Evolutionary conservation across 2,888 invertebrate genomes (phyloP), one percentile per base, ranked within the genome.

Genomic region (Torymus texanus): DNA sequence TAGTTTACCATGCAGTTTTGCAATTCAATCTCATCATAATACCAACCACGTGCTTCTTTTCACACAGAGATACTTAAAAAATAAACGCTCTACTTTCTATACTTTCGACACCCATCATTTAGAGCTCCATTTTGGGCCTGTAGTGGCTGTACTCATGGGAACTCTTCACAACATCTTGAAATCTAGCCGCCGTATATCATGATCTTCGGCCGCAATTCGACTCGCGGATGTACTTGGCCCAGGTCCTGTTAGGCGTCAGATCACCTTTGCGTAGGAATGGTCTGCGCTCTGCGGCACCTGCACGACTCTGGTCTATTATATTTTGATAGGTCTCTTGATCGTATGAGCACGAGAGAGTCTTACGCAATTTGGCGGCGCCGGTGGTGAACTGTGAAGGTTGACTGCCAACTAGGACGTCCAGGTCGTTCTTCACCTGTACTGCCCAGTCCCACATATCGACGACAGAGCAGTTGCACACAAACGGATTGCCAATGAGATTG

Each of bases 361-460:
- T 94, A 87, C 94, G 93, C 83, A 93, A 92, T 86, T 94, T 94
- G 62, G 92, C 92, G 24, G 93, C 93, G 79, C 94, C 93, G 0
- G 93, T 92, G 0, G 92, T 92, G 50, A 94, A 93, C 82, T 94
- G 93, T 82, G 93, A 92, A 59, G 93, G 93, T 83, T 93, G 94
- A 1, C 94, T 93, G 58, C 94, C 94, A 18, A 94, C 91, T 55
- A 95, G 91, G 50, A 94, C 92, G 80, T 93, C 92, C 65, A 94
- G 88, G 84, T 94, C 93, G 13, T 93, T 93, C 85, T 94, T 94
- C 55, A 92, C 92, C 88, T 93, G 92, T 56, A 93, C 90, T 0
- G 94, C 94, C 95, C 95, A 95, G 84, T 94, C 93, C 95, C 95
- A 95, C 91, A 94, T 92, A 78, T 94, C 93, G 0, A 93, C 93